Percentiles rank a stretch among this genome's conserved stretches.
These are phyloP conservation scores for Odontomachus brunneus DNA, from an alignment of 1,140 invertebrate genomes.

Conservation along the genomic window DNA sequence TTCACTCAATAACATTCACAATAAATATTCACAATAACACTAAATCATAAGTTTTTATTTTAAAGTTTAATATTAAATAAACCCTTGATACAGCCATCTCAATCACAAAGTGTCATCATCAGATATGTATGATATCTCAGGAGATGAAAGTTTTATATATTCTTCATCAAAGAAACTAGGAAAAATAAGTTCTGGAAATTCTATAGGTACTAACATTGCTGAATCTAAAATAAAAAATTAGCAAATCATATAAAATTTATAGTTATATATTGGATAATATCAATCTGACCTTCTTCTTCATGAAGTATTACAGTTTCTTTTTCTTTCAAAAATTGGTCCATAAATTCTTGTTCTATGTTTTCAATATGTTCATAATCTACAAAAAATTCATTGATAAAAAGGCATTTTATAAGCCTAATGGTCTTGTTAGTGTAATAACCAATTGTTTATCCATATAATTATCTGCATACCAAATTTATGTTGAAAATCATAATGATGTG, in stretches of 20 bases:
- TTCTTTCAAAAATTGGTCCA: conserved; percentile 34
- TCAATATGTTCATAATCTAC: conserved; percentile 60
- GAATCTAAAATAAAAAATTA: conserved; percentile 46
- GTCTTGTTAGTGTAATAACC: neutral
- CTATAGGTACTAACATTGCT: neutral
- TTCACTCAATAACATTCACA: neutral
- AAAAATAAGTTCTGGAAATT: conserved; percentile 28
- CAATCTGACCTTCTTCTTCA: conserved; percentile 71
- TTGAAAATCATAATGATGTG: conserved; percentile 60
- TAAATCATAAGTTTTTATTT: neutral
- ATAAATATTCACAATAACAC: no score
- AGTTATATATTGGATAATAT: neutral
- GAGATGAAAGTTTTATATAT: neutral
- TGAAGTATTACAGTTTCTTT: conserved; percentile 23
- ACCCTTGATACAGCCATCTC: neutral
- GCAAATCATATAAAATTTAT: neutral
- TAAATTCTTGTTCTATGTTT: conserved; percentile 50
- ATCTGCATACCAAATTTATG: conserved; percentile 69
- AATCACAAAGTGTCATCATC: conserved; percentile 29
- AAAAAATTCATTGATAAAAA: conserved; percentile 31
- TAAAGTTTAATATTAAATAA: conserved; percentile 21
- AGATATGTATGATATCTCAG: conserved; percentile 44
- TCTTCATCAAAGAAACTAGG: conserved; percentile 12
- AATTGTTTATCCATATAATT: conserved; percentile 4
- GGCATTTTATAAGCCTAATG: neutral